These are phyloP conservation scores for Bos taurus DNA, from an alignment of 2,113 vertebrate species.

Conservation along the genomic window ARS-UCD2.0 NC_037336.1:54741501-54742000, in stretches of 20 bases:
- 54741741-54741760: not conserved
- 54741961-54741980: constrained; percentile 9
- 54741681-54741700: not conserved
- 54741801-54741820: not conserved
- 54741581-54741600: not conserved
- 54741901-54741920: not conserved
- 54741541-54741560: not conserved
- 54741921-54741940: not conserved
- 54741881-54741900: not conserved
- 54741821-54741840: not conserved
- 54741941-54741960: not conserved
- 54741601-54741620: not conserved
- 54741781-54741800: not conserved
- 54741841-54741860: not conserved
- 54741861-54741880: not conserved
- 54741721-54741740: not conserved
- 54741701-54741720: not conserved
- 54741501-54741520: not conserved
- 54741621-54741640: not conserved
- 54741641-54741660: not conserved
- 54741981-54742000: constrained; percentile 23
- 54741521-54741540: not conserved
- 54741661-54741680: not conserved
- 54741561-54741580: not conserved
- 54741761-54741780: not conserved